Evolutionary conservation across 2,797 vertebrate species (phyloP).

Genomic region (Apogon hyalosoma): DNA sequence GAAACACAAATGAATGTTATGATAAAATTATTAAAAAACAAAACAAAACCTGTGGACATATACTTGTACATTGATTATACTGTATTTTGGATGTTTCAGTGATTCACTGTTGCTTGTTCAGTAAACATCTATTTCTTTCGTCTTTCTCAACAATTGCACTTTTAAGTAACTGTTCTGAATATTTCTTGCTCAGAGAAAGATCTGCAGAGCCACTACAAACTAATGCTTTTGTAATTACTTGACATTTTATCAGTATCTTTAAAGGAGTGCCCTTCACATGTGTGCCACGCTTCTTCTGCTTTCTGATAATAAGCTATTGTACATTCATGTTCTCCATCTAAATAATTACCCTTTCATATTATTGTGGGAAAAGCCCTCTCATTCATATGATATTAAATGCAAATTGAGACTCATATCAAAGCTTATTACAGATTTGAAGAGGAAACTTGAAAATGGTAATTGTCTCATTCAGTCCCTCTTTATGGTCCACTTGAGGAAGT

Average conservation of each 20-base stretch:
- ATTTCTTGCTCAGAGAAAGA: slow-evolving; percentile 7
- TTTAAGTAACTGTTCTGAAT: slow-evolving; percentile 6
- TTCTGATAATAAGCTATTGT: slow-evolving; percentile 49
- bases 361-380: slow-evolving; percentile 37
- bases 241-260: slow-evolving; percentile 51
- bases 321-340: slow-evolving; percentile 41
- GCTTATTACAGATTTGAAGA: slow-evolving; percentile 46
- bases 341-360: slow-evolving; percentile 57
- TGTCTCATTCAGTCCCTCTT: slow-evolving; percentile 52
- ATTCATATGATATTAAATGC: slow-evolving; percentile 46
- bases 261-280: slow-evolving; percentile 26
- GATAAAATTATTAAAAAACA: no score
- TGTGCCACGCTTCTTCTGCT: slow-evolving; percentile 29
- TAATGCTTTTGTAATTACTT: slow-evolving; percentile 48
- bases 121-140: slow-evolving; percentile 11
- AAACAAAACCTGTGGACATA: no score
- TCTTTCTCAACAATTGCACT: slow-evolving; percentile 11
- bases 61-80: no score
- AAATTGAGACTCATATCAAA: slow-evolving; percentile 49
- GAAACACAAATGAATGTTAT: no score
- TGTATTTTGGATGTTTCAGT: no score
- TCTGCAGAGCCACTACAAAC: slow-evolving; percentile 10
- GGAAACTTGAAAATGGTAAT: slow-evolving; percentile 62
- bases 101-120: slow-evolving; percentile 5
- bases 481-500: slow-evolving; percentile 40